Evolutionary conservation across 2,113 vertebrate species (phyloP), one percentile per base, ranked within the genome.

Genomic region (Etheostoma cragini): DNA sequence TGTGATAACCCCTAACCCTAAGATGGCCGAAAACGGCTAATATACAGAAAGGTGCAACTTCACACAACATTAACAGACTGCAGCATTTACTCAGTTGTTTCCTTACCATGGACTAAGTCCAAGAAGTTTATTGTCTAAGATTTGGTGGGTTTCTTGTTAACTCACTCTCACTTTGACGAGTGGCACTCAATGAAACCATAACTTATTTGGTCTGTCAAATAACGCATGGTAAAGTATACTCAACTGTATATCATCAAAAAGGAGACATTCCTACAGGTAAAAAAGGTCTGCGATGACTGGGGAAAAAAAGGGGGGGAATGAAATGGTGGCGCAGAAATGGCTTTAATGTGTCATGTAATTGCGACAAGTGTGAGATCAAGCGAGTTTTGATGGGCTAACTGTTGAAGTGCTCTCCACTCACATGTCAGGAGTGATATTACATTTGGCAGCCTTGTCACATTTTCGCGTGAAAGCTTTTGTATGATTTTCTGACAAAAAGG

Each of bases 261-360:
- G 22, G 67, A 77, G 54, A 71, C 42, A 45, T 70, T 76, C 56
- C 50, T 69, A 58, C 63, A 87, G 60, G 64, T 76, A 46, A 68
- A 68, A 67, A 22, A 15, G 13, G 10, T 79, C 68, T 74, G 21
- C 35, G 8, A 74, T 67, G 67, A 73, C 35, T 68, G 38, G 19
- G 24, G 26, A 21, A 50, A n/a, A n/a, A 14, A 33, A 21, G 17
- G 24, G 47, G 6, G n/a, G 77, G 62, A 54, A 14, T 30, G 26
- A 62, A 69, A 71, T 30, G 64, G 73, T 42, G 24, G 26, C 21
- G 13, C 63, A 77, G 80, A 89, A 78, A 92, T 83, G 84, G 84
- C 81, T 89, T 81, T 84, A 87, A 87, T 87, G 82, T 91, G 88
- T 92, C 88, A 54, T 87, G 85, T 91, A 90, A 93, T 91, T 49